These are phyloP conservation scores for Nibea albiflora DNA, from an alignment of 2,113 vertebrate species.

Conservation along the genomic window DNA sequence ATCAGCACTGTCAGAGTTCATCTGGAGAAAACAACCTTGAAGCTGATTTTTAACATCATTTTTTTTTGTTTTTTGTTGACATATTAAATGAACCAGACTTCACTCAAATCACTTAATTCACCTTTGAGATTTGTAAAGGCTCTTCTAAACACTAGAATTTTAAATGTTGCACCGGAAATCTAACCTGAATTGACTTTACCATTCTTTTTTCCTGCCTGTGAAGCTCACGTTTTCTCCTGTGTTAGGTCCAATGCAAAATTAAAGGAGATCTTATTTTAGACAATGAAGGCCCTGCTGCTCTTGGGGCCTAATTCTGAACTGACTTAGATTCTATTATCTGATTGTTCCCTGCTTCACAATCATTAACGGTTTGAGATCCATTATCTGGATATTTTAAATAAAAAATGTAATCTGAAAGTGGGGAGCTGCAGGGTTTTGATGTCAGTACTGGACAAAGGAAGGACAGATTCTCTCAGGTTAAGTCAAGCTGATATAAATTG, in stretches of 20 bases:
- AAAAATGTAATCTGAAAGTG: conserved; percentile 31
- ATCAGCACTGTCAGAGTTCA: neutral
- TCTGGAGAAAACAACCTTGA: neutral
- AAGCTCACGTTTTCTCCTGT: conserved; percentile 8
- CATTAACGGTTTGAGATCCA: conserved; percentile 57
- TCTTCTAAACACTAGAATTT: neutral
- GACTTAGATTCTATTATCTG: conserved; percentile 76
- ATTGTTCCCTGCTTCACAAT: conserved; percentile 61
- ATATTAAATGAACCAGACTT: neutral
- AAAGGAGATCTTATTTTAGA: conserved; percentile 55
- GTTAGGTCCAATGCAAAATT: conserved; percentile 37
- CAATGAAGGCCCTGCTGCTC: conserved; percentile 31
- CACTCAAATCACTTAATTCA: neutral
- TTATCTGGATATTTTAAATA: conserved; percentile 44
- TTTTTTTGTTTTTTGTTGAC: too few species aligned
- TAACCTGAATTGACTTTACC: too few species aligned
- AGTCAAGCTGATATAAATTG: conserved; percentile 46
- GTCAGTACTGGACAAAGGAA: conserved; percentile 39
- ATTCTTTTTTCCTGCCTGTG: neutral
- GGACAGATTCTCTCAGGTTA: conserved; percentile 35
- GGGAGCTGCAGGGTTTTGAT: conserved; percentile 26
- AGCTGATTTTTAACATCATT: neutral
- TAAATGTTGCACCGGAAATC: neutral
- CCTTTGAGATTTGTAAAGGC: neutral
- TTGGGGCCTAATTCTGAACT: conserved; percentile 47